Evolutionary conservation across 2,888 invertebrate species (phyloP), one percentile per base, ranked within the genome.

Genomic region (Andrena hattorfiana): DNA sequence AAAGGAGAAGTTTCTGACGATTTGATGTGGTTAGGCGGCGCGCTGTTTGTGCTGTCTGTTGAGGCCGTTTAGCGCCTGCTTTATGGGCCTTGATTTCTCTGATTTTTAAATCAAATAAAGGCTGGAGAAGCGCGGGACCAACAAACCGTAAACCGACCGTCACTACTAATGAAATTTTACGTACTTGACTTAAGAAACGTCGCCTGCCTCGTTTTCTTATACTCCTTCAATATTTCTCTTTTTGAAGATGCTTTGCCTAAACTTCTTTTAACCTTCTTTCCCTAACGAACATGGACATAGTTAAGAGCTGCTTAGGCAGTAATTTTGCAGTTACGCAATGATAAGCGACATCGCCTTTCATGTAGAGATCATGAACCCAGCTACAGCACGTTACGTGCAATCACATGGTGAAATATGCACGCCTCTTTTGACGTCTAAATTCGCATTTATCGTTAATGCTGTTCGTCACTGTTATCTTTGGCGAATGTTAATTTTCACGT

Each of bases 81-180:
- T 83, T 67, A 77, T 71, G 78, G 30, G 64, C 13, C 76, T 83
- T 77, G 75, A 85, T 87, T 83, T 79, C 75, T 63, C 75, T 67
- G 87, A 87, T 85, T 87, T 83, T 72, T 71, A 87, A 87, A 81
- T 85, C 81, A 77, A 87, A 87, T 77, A 72, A 69, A 64, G 60
- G 30, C 49, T 26, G 13, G 5, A 51, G 35, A 59, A 66, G 49
- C 48, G 16, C 63, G 64, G 23, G 70, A 48, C 70, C 63, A 70
- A 77, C 77, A 79, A 81, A 80, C 67, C 74, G 48, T 56, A 67
- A 70, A 75, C 56, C 74, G 35, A 30, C 54, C 72, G 26, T 32
- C 51, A 20, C 26, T 59, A 49, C 77, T 74, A 66, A 69, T 77
- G 66, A 73, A 72, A 82, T 67, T 82, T 85, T 75, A 64, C 49